Percentiles rank a stretch among this genome's conserved stretches.
Evolutionary conservation across 2,113 vertebrate genomes (phyloP).

Genomic region (Lamprotornis superbus): DNA sequence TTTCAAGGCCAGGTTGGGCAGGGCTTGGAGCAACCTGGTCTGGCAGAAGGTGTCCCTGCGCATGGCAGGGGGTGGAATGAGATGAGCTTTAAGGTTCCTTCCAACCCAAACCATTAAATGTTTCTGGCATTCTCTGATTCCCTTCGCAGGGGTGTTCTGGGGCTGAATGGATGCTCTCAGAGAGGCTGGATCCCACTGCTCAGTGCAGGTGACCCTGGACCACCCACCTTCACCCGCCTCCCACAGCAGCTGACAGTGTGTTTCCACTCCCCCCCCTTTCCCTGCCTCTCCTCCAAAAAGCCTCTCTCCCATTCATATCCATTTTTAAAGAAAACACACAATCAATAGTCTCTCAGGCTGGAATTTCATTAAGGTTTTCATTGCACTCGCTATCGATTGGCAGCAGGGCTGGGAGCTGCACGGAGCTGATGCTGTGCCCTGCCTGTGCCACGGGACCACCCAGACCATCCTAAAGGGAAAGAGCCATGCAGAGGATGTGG

Average conservation of each 20-base stretch:
- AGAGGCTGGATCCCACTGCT: background rate
- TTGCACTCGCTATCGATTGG: conserved; percentile 25
- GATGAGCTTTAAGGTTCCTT: background rate
- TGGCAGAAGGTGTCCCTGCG: background rate
- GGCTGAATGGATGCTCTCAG: background rate
- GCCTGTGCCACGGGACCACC: background rate
- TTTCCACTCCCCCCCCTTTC: background rate
- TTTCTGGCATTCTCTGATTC: background rate
- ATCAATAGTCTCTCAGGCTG: conserved; percentile 56
- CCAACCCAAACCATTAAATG: background rate
- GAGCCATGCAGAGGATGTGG: background rate
- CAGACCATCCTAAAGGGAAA: accelerated
- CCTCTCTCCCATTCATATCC: conserved; percentile 53
- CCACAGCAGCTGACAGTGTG: accelerated
- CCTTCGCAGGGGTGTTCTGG: background rate
- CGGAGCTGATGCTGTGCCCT: background rate
- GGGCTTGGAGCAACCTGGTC: background rate
- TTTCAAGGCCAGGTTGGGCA: background rate
- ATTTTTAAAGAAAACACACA: conserved; percentile 45
- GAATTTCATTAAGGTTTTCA: conserved; percentile 64
- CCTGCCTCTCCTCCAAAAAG: background rate
- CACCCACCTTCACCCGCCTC: background rate
- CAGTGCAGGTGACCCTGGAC: background rate
- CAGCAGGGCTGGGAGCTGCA: background rate
- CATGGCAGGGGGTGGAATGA: background rate